These are phyloP conservation scores for Halcyon smyrnensis DNA, from an alignment of 2,797 vertebrate genomes.

Conservation along the genomic window DNA sequence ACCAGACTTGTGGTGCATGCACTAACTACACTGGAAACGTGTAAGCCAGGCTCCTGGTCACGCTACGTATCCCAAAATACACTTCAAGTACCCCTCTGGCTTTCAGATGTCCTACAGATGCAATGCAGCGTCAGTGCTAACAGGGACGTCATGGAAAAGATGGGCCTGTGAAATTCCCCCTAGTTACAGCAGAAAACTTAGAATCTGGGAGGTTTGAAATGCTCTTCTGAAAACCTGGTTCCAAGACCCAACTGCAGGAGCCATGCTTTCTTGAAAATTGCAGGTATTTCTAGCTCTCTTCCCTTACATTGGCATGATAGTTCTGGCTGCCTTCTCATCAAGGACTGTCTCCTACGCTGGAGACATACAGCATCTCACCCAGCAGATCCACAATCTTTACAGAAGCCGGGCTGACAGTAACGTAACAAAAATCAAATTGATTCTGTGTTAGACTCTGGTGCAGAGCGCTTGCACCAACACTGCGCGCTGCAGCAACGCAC, in stretches of 20 bases:
- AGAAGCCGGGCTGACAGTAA: not conserved
- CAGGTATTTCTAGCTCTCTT: not conserved
- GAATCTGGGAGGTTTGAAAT: not conserved
- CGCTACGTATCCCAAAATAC: not conserved
- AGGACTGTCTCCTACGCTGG: not conserved
- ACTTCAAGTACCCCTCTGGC: not conserved
- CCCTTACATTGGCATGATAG: not conserved
- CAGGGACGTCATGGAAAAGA: not conserved
- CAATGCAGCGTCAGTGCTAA: not conserved
- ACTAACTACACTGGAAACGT: not conserved
- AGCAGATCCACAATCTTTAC: not conserved
- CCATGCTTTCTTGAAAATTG: not conserved
- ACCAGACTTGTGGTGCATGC: not conserved
- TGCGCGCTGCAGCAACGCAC: not conserved
- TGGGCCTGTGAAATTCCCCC: not conserved
- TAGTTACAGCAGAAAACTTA: not conserved
- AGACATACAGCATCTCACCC: not conserved
- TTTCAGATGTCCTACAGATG: not conserved
- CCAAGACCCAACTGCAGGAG: not conserved
- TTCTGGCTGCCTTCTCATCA: not conserved
- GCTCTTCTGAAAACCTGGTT: not conserved
- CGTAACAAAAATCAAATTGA: not conserved
- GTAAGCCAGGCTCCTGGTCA: not conserved
- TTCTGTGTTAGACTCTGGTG: not conserved
- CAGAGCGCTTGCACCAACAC: fast-evolving